These are phyloP conservation scores for Brachionus rubens DNA, from an alignment of 1,140 invertebrate species.

Conservation along the genomic window DNA sequence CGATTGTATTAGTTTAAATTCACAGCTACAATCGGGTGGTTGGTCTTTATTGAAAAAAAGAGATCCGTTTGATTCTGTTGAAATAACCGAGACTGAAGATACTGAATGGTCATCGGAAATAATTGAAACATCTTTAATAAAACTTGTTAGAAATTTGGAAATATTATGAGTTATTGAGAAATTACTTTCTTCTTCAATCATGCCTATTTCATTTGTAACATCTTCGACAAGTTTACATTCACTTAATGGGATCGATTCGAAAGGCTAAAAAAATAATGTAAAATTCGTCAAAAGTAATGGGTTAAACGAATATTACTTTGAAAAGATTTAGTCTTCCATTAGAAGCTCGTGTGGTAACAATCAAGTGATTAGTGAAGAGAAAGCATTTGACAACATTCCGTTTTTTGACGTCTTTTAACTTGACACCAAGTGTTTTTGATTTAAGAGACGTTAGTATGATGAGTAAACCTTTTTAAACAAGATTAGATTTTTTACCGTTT, in stretches of 20 bases:
- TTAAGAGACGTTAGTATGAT: constrained; percentile 70
- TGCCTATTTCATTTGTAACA: background rate
- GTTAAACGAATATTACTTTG: constrained; percentile 62
- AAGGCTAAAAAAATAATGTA: background rate
- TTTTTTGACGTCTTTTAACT: constrained; percentile 67
- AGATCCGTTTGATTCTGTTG: constrained; percentile 17
- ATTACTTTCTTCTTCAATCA: constrained; percentile 39
- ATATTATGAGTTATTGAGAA: background rate
- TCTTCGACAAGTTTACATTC: constrained; percentile 42
- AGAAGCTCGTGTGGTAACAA: constrained; percentile 74
- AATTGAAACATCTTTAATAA: constrained; percentile 4
- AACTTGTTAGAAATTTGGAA: background rate
- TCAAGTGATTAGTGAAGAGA: constrained; percentile 81
- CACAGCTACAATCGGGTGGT: constrained; percentile 25
- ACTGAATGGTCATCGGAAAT: constrained; percentile 18
- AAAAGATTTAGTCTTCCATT: constrained; percentile 80
- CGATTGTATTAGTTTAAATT: constrained; percentile 26
- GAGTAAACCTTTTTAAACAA: constrained; percentile 65
- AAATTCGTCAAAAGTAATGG: too few relatives aligned
- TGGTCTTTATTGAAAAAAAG: constrained; percentile 30
- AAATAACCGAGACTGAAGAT: background rate
- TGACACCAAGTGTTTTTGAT: constrained; percentile 63
- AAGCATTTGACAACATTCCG: constrained; percentile 76
- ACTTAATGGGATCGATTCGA: constrained; percentile 24
- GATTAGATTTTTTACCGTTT: background rate